phyloP scores from a whole-genome alignment of 1,140 invertebrate genomes.

The Bombus balteatus region DNA sequence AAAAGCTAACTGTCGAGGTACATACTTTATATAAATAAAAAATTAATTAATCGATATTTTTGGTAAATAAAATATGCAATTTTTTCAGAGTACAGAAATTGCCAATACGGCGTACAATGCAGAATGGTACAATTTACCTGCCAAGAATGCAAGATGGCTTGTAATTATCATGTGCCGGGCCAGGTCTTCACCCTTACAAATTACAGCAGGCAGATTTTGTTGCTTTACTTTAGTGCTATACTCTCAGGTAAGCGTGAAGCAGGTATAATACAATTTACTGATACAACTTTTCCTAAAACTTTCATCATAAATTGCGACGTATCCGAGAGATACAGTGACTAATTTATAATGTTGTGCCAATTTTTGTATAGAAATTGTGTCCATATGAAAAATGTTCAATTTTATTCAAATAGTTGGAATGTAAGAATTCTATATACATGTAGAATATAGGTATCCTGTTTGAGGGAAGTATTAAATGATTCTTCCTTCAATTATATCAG shows the following conservation, averaged over 20 bases:
- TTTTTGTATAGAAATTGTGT: too few species aligned
- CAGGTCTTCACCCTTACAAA: conserved; percentile 56
- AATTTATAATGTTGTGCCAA: too few species aligned
- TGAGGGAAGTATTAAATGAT: too few species aligned
- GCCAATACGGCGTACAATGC: conserved; percentile 66
- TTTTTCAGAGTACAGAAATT: conserved; percentile 69
- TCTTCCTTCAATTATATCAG: too few species aligned
- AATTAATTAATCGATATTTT: neutral
- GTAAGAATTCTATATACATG: too few species aligned
- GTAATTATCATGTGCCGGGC: conserved; percentile 70
- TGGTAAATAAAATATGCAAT: neutral
- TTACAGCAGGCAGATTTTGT: conserved; percentile 72
- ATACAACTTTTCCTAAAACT: neutral
- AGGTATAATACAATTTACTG: too few species aligned
- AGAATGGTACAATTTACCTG: conserved; percentile 70
- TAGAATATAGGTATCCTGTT: too few species aligned
- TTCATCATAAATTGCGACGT: too few species aligned
- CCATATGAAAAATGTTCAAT: too few species aligned
- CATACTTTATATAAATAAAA: neutral
- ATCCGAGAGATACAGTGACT: too few species aligned
- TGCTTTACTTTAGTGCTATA: conserved; percentile 61
- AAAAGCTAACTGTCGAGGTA: conserved; percentile 54
- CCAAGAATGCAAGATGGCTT: conserved; percentile 56
- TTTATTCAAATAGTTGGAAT: too few species aligned
- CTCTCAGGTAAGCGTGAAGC: conserved; percentile 35